Conservation (phyloP, 2,113 vertebrate genomes). For the Anthoscopus minutus region DNA sequence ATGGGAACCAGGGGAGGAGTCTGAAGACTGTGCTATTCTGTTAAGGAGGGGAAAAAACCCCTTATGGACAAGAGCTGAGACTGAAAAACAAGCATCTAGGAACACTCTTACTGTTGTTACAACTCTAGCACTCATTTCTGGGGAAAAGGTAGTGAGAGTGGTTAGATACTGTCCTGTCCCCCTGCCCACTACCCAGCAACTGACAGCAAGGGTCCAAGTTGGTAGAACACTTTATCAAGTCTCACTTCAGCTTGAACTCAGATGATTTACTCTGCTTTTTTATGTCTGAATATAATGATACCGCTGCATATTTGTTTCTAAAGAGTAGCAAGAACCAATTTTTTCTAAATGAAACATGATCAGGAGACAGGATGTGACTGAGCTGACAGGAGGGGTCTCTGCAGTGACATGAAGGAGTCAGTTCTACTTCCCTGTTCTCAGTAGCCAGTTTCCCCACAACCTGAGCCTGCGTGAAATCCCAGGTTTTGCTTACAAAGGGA, state of each 20-base stretch:
- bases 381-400: background rate
- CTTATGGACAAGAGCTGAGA: background rate
- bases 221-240: background rate
- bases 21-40: background rate
- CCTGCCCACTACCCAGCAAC: background rate
- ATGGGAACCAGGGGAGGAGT: constrained; percentile 35
- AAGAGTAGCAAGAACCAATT: background rate
- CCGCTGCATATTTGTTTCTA: background rate
- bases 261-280: background rate
- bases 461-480: background rate
- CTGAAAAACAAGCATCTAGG: background rate
- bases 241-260: background rate
- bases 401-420: background rate
- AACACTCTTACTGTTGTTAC: background rate
- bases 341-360: background rate
- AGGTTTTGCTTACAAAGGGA: background rate
- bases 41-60: fast-evolving
- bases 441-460: background rate
- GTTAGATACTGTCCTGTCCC: background rate
- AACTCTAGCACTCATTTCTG: background rate
- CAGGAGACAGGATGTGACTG: background rate
- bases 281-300: background rate
- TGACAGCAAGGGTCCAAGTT: background rate
- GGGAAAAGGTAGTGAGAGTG: background rate
- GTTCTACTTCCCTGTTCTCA: background rate